A percentile compares a stretch with the other conserved stretches of the same genome.
Conservation (phyloP, 2,113 vertebrate genomes). For the Apistogramma diplotaenia region DNA sequence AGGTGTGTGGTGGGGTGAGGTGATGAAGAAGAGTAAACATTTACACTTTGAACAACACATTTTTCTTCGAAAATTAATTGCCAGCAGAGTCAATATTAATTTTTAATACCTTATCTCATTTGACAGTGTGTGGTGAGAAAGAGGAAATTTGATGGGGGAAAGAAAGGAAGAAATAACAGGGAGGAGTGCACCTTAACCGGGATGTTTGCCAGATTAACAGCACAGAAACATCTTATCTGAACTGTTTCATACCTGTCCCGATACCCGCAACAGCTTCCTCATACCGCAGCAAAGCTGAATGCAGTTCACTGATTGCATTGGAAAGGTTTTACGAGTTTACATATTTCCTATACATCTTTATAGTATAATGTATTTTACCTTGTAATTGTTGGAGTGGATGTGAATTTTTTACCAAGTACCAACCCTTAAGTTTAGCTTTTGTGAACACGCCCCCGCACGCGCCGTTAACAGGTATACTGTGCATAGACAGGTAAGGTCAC, state of each 20-base stretch:
- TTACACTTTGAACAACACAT: not conserved
- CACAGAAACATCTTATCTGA: not conserved
- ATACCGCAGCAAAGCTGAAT: not conserved
- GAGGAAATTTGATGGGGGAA: not conserved
- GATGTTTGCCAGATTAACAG: not conserved
- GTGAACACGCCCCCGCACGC: not conserved
- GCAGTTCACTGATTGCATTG: not conserved
- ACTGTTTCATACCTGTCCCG: not conserved
- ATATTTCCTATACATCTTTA: too few species aligned
- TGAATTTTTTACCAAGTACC: not conserved
- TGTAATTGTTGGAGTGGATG: not conserved
- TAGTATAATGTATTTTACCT: not conserved
- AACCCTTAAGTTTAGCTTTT: not conserved
- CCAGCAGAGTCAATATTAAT: not conserved
- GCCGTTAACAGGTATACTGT: slow-evolving; percentile 3
- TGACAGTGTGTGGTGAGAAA: not conserved
- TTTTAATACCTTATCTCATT: not conserved
- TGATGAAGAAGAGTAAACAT: not conserved
- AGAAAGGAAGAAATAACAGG: rapidly evolving
- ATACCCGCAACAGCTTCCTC: not conserved
- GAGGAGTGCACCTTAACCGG: not conserved
- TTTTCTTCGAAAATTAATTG: not conserved
- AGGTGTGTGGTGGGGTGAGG: not conserved
- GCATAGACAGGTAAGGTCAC: slow-evolving; percentile 44
- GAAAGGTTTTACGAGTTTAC: not conserved